Evolutionary conservation across 2,113 vertebrate species (phyloP).

Genomic region (Ancistrus triradiatus): DNA sequence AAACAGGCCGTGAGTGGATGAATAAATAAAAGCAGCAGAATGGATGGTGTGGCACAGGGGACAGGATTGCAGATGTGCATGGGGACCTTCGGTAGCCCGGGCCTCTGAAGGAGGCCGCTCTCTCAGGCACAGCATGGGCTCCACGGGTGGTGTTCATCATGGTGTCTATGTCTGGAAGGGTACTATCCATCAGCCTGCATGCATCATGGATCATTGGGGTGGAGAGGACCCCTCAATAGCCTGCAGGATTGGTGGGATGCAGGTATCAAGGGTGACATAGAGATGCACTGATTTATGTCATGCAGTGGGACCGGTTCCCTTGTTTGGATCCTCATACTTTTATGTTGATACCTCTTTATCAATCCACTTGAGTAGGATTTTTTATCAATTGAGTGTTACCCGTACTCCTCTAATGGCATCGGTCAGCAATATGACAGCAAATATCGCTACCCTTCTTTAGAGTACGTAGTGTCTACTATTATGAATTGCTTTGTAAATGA

Average conservation of each 20-base stretch:
- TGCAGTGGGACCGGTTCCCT: no score
- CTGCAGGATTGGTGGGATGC: slow-evolving; percentile 17
- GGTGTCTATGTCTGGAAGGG: slow-evolving; percentile 69
- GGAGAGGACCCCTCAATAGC: slow-evolving; percentile 34
- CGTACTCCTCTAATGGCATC: no score
- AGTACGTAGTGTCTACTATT: not conserved
- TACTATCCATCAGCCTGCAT: slow-evolving; percentile 75
- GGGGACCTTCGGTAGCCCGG: slow-evolving; percentile 54
- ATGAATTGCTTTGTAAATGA: slow-evolving; percentile 2
- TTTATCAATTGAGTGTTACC: no score
- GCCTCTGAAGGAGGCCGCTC: slow-evolving; percentile 54
- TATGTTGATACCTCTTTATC: no score
- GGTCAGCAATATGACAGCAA: no score
- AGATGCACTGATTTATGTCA: slow-evolving; percentile 34
- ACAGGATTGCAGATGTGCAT: slow-evolving; percentile 13
- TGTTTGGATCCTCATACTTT: no score
- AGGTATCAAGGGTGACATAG: slow-evolving; percentile 13
- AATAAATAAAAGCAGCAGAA: slow-evolving; percentile 64
- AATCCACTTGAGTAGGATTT: no score
- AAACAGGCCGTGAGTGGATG: slow-evolving; percentile 64
- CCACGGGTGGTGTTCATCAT: slow-evolving; percentile 77
- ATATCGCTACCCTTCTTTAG: no score
- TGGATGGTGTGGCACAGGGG: slow-evolving; percentile 48
- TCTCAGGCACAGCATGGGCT: slow-evolving; percentile 72
- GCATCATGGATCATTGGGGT: slow-evolving; percentile 61